These are phyloP conservation scores for Julus scandinavius DNA, from an alignment of 2,888 invertebrate genomes.

Conservation along the genomic window DNA sequence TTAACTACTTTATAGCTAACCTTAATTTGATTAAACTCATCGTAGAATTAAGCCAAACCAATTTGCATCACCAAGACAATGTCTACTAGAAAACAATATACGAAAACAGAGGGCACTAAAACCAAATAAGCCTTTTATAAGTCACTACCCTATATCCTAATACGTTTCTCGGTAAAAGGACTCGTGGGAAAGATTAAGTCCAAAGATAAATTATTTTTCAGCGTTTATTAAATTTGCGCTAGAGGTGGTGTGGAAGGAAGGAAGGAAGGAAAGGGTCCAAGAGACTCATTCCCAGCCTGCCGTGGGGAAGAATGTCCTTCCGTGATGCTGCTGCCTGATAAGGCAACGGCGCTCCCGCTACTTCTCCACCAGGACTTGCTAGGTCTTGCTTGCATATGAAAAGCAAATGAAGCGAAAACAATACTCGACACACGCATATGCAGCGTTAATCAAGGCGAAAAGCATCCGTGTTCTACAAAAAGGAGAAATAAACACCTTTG, in stretches of 20 bases:
- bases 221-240: slow-evolving; percentile 10
- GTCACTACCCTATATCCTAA: neutral
- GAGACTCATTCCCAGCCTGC: no score
- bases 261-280: neutral
- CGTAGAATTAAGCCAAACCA: neutral
- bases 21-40: no score
- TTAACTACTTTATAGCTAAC: no score
- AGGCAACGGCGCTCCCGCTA: neutral
- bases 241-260: neutral
- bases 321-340: neutral
- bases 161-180: neutral
- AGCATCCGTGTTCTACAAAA: neutral
- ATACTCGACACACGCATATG: neutral
- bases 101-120: neutral
- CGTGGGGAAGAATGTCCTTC: no score
- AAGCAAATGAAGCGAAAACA: slow-evolving; percentile 3
- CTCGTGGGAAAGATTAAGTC: neutral
- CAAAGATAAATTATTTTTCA: neutral
- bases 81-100: neutral
- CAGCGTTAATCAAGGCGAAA: neutral
- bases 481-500: neutral
- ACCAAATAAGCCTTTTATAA: neutral
- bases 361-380: neutral
- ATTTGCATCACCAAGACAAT: neutral
- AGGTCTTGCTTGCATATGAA: neutral